phyloP scores from a whole-genome alignment of 2,113 vertebrate species.

The Cyprinodon tularosa region DNA sequence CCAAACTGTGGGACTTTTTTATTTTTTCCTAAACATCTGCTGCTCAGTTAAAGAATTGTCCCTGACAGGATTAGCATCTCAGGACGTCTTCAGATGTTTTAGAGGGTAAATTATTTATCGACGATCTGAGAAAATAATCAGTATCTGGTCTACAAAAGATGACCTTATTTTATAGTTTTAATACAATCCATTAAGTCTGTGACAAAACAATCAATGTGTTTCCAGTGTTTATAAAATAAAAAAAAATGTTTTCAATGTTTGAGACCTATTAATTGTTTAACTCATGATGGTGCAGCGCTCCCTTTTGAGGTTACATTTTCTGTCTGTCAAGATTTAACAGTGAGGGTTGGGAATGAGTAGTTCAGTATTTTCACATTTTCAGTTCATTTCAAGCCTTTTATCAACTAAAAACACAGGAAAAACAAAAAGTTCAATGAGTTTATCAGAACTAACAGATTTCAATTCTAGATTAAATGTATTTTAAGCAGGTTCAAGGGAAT shows the following conservation, averaged over 20 bases:
- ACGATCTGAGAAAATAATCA: background rate
- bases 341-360: too few relatives aligned
- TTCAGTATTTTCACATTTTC: too few relatives aligned
- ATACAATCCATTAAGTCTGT: background rate
- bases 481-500: too few relatives aligned
- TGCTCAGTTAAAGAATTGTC: background rate
- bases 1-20: background rate
- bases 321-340: too few relatives aligned
- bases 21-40: background rate
- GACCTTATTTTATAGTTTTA: slow-evolving; percentile 1
- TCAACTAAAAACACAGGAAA: too few relatives aligned
- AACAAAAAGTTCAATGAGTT: too few relatives aligned
- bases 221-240: background rate
- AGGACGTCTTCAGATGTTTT: background rate
- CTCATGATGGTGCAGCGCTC: background rate
- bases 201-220: background rate
- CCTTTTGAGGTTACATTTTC: background rate
- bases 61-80: background rate
- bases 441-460: too few relatives aligned
- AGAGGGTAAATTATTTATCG: background rate
- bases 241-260: background rate
- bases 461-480: too few relatives aligned
- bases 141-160: background rate
- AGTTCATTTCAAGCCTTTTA: too few relatives aligned
- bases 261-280: background rate